Percentiles rank a stretch among this genome's conserved stretches.
Evolutionary conservation across 2,888 invertebrate species (phyloP).

Genomic region (Latrodectus hesperus): DNA sequence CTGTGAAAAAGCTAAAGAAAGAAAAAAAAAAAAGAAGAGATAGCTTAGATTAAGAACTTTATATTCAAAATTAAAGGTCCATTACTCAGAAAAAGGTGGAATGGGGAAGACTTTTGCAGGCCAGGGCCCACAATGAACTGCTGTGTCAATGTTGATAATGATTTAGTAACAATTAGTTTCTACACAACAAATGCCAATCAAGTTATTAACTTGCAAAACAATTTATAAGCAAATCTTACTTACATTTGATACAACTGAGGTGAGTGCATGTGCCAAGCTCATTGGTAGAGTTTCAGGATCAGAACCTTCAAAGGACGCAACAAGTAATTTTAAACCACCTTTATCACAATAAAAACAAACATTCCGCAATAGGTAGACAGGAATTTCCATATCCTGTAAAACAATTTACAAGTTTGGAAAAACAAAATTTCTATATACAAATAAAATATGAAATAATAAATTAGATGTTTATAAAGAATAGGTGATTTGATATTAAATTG

Average conservation of each 20-base stretch:
- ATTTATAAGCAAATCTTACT: slow-evolving; percentile 69
- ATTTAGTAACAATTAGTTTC: too few relatives aligned
- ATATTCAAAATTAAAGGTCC: too few relatives aligned
- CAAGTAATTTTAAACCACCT: slow-evolving; percentile 91
- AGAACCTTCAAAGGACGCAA: slow-evolving; percentile 86
- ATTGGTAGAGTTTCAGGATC: slow-evolving; percentile 85
- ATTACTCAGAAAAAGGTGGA: too few relatives aligned
- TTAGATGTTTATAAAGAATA: background rate
- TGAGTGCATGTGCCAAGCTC: slow-evolving; percentile 92
- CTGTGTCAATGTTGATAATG: too few relatives aligned
- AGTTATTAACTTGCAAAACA: too few relatives aligned
- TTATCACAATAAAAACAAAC: slow-evolving; percentile 95
- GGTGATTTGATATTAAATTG: too few relatives aligned
- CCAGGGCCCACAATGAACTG: too few relatives aligned
- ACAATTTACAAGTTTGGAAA: background rate
- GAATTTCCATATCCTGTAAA: slow-evolving; percentile 89
- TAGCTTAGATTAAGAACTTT: too few relatives aligned
- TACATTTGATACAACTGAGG: slow-evolving; percentile 90
- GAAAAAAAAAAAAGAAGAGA: too few relatives aligned
- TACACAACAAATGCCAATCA: too few relatives aligned
- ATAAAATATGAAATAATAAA: background rate
- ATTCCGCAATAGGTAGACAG: slow-evolving; percentile 90
- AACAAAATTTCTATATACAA: slow-evolving; percentile 77
- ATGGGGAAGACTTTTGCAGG: too few relatives aligned
- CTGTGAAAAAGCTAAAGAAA: too few relatives aligned